Percentiles rank a stretch among this genome's conserved stretches.
Conservation (phyloP, 2,797 vertebrate species). For the Euphonia xanthogaster region DNA sequence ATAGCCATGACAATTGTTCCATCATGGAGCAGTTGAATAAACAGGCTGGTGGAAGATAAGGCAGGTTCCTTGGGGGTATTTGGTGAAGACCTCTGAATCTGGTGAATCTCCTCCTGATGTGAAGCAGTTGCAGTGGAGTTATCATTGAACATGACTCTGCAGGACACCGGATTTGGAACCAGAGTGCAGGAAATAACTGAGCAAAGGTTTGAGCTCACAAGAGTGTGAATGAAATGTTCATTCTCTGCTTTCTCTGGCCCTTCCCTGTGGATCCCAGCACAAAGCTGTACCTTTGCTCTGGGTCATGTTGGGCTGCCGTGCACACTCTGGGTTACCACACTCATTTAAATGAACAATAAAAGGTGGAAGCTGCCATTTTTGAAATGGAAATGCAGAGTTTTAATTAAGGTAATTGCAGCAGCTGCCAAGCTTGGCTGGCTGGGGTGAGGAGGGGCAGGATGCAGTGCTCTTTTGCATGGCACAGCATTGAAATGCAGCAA, state of each 20-base stretch:
- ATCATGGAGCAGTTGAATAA: background rate
- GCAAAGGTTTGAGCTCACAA: background rate
- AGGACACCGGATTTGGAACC: background rate
- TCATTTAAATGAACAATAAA: background rate
- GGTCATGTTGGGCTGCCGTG: rapidly evolving
- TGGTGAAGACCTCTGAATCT: background rate
- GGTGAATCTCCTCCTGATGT: background rate
- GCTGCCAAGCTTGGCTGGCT: background rate
- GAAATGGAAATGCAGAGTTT: background rate
- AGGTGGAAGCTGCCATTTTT: background rate
- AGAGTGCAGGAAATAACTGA: background rate
- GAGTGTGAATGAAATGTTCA: rapidly evolving
- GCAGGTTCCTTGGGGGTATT: background rate
- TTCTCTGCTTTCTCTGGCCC: background rate
- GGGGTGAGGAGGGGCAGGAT: background rate
- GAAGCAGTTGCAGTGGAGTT: background rate
- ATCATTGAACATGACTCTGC: background rate
- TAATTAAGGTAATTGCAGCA: background rate
- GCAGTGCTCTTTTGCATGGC: rapidly evolving
- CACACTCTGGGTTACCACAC: background rate
- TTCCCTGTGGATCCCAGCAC: background rate
- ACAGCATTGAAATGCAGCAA: background rate
- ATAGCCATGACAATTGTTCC: background rate
- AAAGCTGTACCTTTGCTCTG: background rate
- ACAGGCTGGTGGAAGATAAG: background rate